These are phyloP conservation scores for Agriopis marginaria DNA, from an alignment of 2,888 invertebrate genomes.

Conservation along the genomic window DNA sequence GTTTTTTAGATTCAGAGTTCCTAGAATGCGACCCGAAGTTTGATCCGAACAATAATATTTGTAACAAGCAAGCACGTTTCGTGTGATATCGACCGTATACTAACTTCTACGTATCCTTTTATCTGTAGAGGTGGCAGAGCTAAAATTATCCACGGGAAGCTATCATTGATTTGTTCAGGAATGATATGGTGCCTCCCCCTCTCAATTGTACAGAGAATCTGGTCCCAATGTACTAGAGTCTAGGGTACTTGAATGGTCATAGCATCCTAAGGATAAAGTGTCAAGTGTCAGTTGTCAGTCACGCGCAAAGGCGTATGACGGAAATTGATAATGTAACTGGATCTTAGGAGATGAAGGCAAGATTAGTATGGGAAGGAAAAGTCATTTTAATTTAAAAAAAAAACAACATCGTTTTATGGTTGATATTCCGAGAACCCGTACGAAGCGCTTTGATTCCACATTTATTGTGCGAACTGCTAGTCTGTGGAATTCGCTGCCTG, in stretches of 20 bases:
- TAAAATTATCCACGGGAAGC: not conserved
- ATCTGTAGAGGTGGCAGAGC: not conserved
- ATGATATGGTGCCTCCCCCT: too few species aligned
- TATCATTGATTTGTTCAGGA: too few species aligned
- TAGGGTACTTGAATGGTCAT: slow-evolving; percentile 5
- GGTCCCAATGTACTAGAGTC: not conserved
- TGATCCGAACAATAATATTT: not conserved
- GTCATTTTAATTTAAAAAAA: too few species aligned
- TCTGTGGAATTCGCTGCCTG: too few species aligned
- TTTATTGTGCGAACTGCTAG: too few species aligned
- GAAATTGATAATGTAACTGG: slow-evolving; percentile 68
- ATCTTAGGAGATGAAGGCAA: slow-evolving; percentile 54
- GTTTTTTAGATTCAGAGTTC: not conserved
- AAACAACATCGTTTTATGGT: too few species aligned
- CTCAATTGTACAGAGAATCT: too few species aligned
- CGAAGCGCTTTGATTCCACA: too few species aligned
- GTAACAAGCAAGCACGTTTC: not conserved
- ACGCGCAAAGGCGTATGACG: slow-evolving; percentile 65
- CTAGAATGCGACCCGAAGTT: not conserved
- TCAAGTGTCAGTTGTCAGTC: slow-evolving; percentile 63
- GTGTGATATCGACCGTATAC: not conserved
- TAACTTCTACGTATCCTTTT: not conserved
- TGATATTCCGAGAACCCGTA: too few species aligned
- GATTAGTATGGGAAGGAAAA: slow-evolving; percentile 33
- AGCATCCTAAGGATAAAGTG: slow-evolving; percentile 34